These are phyloP conservation scores for Napeogenes sylphis DNA, from an alignment of 2,888 invertebrate species.

Conservation along the genomic window DNA sequence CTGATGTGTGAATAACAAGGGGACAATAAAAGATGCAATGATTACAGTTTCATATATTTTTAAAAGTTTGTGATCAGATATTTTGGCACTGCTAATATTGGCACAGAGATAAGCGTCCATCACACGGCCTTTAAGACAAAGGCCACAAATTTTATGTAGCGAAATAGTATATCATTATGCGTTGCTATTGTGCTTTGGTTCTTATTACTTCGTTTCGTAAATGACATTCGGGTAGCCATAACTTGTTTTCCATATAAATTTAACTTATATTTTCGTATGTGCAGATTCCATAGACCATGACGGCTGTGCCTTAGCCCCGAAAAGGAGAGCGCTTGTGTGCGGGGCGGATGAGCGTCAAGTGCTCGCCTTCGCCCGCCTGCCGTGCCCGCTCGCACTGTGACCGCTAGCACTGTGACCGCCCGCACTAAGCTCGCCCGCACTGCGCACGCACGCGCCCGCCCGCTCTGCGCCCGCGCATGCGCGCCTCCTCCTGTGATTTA, in stretches of 20 bases:
- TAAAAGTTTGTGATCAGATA: not conserved
- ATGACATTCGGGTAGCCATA: no score
- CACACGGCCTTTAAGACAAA: not conserved
- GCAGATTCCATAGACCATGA: conserved; percentile 77
- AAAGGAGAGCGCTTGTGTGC: conserved; percentile 35
- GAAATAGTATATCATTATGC: no score
- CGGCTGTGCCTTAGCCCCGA: conserved; percentile 61
- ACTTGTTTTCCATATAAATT: not conserved
- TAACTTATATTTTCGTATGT: not conserved
- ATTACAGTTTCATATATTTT: not conserved
- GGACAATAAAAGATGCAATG: not conserved
- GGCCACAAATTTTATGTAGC: not conserved
- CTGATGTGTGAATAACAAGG: not conserved
- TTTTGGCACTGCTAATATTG: not conserved
- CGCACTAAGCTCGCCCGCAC: no score
- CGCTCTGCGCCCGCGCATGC: conserved; percentile 12
- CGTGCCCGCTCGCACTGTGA: conserved; percentile 6
- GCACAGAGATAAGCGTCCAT: not conserved
- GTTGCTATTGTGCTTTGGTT: no score
- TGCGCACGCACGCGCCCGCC: conserved; percentile 25
- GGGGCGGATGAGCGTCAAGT: conserved; percentile 21
- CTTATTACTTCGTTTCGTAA: no score
- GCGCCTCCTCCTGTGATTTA: conserved; percentile 47
- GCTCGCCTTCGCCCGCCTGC: conserved; percentile 18
- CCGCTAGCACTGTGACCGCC: no score